Base-by-base conservation (phyloP, 2,113 vertebrate genomes). In the Bettongia penicillata region DNA sequence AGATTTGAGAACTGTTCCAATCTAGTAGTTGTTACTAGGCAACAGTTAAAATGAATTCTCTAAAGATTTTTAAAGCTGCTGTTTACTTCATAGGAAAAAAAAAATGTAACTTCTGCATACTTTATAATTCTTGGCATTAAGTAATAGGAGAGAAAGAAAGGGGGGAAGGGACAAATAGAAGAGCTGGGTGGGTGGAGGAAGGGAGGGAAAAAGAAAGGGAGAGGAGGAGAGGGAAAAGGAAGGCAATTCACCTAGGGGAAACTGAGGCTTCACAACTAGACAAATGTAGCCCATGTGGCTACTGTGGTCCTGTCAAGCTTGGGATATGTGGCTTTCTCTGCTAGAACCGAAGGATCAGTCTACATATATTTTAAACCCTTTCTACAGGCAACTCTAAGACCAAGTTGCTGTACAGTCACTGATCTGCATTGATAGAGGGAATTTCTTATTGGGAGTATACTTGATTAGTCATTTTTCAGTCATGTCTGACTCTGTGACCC, bases 31-130 rank as follows among this genome's bases (percentile, higher is more conserved):
- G 98, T 99, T 98, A 98, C 98, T 98, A 98, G 97, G 97, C 98
- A 99, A 98, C 98, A 98, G 97, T 98, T 98, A 98, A 98, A 97
- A 98, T 96, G 90, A 92, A 97, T 93, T 97, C 84, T 97, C 95
- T 97, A 61, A 48, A 96, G 92, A 53, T 94, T 97, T 98, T 97
- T 94, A 93, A 96, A 97, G 89, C 95, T 96, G 93, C 92, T 95
- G 11, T 98, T 98, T 98, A 97, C 96, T 95, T 43, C 91, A 94
- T 16, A 93, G 57, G 94, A 52, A 94, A 89, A 93, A 97, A 57
- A 97, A 53, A 37, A 14, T 90, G 57, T 95, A 93, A 31, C n/a
- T 97, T 97, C 89, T 53, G 48, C 19, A 26, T 4, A 26, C 12
- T 95, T 96, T 10, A n/a, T 97, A 22, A 96, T 53, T 93, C 94